phyloP scores from a whole-genome alignment of 2,797 vertebrate genomes.

The Etheostoma nigrum region DNA sequence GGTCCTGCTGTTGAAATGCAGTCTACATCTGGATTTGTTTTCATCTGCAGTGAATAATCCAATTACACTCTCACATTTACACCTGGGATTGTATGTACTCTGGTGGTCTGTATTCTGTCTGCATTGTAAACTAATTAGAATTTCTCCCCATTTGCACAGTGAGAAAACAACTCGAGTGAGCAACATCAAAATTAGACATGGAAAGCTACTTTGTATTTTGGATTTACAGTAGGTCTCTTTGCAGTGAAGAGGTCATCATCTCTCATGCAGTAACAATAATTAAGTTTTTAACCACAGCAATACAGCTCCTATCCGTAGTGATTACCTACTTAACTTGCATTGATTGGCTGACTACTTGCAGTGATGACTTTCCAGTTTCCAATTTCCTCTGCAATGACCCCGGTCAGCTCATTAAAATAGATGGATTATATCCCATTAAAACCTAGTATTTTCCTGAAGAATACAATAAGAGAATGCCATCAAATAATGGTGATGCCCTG shows the following conservation, averaged over 20 bases:
- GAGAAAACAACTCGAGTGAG: background rate
- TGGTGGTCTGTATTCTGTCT: background rate
- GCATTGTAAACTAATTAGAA: no score
- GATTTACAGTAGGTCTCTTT: background rate
- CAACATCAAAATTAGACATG: background rate
- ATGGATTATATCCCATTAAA: background rate
- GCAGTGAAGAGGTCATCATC: background rate
- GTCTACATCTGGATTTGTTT: conserved; percentile 11
- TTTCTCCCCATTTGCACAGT: background rate
- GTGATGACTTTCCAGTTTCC: conserved; percentile 6
- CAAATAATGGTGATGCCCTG: background rate
- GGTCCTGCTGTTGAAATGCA: background rate
- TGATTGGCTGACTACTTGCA: background rate
- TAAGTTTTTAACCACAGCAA: background rate
- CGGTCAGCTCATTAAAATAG: background rate
- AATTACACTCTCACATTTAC: conserved; percentile 8
- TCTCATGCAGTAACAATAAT: background rate
- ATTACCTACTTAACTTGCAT: background rate
- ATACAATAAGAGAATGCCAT: background rate
- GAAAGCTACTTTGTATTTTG: background rate
- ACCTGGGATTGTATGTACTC: background rate
- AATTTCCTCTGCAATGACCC: conserved; percentile 1
- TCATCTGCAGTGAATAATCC: background rate
- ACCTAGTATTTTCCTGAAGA: background rate
- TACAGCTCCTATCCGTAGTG: background rate